Evolutionary conservation across 2,888 invertebrate species (phyloP), one percentile per base, ranked within the genome.

Genomic region (Oscheius sp.): DNA sequence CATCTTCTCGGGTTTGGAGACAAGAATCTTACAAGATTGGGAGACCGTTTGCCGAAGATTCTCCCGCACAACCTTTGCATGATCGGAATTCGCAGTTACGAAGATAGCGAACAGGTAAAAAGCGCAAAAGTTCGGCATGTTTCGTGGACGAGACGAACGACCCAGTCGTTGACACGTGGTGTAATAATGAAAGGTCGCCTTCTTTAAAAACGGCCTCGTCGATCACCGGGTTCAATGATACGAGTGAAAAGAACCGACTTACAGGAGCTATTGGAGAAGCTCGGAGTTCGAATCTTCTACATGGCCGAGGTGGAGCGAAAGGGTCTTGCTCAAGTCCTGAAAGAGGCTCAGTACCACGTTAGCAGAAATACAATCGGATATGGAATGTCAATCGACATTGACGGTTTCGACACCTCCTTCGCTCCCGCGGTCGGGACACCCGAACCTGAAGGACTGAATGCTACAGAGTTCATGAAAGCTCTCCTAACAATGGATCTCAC

Each of bases 371-470:
- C 86, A 29, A 72, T 79, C 35, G 86, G 85, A 55, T 86, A 80
- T 73, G 85, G 85, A 11, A 76, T 86, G 70, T 81, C 80, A 9
- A 85, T 86, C 79, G 86, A 86, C 74, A 77, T 86, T n/a, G 86
- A 86, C 73, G 86, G 85, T 0, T 86, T 86, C 70, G 85, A 84
- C 59, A 82, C 83, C 0, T 73, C 74, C 1, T 83, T 79, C 66
- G 86, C 85, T 1, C 86, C 86, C 11, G 86, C 86, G 11, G 85
- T 86, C 2, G 86, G 86, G 51, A 85, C 85, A 11, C 85, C 86
- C 7, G 83, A 76, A 21, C 81, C 68, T n/a, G 75, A 79, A 48
- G 87, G 87, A 51, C 83, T 87, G 74, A 77, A 81, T 70, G 87
- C 87, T 1, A 70, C 73, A 1, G 85, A 86, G 48, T 87, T 87